Evolutionary conservation across 2,888 invertebrate genomes (phyloP).

Genomic region (Leptinotarsa haldemani): DNA sequence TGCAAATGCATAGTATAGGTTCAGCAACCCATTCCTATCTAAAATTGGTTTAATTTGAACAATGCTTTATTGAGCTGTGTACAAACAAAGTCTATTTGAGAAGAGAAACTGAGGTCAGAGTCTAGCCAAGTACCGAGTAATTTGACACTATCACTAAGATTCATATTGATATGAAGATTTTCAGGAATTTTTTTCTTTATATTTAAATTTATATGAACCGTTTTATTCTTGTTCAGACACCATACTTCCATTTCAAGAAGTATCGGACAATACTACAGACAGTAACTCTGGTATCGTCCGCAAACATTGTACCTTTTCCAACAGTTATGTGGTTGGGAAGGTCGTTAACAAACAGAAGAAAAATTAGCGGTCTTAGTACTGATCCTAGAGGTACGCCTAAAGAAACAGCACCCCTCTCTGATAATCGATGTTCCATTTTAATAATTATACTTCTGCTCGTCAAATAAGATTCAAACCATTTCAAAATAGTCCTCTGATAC

Average conservation of each 20-base stretch:
- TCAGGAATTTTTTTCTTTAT: no score
- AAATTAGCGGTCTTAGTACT: no score
- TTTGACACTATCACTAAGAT: neutral
- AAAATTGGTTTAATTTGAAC: neutral
- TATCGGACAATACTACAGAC: neutral
- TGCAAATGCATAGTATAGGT: neutral
- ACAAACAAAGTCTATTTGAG: neutral
- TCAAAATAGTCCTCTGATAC: no score
- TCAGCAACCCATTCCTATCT: neutral
- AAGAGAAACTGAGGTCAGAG: no score
- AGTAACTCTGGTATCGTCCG: neutral
- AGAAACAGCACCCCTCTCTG: no score
- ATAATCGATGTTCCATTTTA: no score
- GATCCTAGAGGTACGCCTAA: no score
- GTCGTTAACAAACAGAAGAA: no score
- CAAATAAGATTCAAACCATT: no score
- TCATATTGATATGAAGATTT: neutral
- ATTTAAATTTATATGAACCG: neutral
- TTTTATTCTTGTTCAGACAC: neutral
- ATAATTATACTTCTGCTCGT: no score
- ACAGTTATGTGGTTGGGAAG: neutral
- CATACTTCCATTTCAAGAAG: neutral
- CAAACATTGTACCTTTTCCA: neutral
- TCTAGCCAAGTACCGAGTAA: no score
- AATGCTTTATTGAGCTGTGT: neutral